Conservation (phyloP, 2,797 vertebrate genomes). For the Pseudomugil tenellus region DNA sequence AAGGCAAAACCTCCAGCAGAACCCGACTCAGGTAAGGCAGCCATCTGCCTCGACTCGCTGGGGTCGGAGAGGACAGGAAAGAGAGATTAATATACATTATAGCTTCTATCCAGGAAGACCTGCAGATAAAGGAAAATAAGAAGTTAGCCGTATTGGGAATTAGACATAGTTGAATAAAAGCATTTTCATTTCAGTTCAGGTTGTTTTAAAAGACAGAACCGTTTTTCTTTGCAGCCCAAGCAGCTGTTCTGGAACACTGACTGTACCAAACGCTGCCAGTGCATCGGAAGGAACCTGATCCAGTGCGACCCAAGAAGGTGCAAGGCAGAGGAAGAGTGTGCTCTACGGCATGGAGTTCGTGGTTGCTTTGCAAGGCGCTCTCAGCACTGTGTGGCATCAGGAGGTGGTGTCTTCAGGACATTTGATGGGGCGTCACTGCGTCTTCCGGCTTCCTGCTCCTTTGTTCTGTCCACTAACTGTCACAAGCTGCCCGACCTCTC, state of each 20-base stretch:
- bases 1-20: too few species aligned
- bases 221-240: conserved; percentile 86
- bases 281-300: conserved; percentile 96
- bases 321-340: conserved; percentile 93
- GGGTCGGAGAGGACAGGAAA: too few species aligned
- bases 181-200: neutral
- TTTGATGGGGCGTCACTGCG: conserved; percentile 96
- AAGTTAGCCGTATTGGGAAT: too few species aligned
- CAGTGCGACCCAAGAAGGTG: conserved; percentile 96
- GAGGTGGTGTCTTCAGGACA: conserved; percentile 94
- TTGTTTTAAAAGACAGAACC: neutral
- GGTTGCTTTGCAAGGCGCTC: conserved; percentile 92
- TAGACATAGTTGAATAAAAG: too few species aligned
- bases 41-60: too few species aligned
- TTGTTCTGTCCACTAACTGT: conserved; percentile 98
- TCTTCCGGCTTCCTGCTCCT: conserved; percentile 96
- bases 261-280: conserved; percentile 96
- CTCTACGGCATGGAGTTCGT: conserved; percentile 86
- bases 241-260: conserved; percentile 97
- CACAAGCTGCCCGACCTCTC: conserved; percentile 97
- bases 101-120: too few species aligned
- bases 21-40: too few species aligned
- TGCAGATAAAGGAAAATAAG: too few species aligned
- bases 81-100: too few species aligned
- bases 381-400: conserved; percentile 93